Conservation (phyloP, 2,797 vertebrate species). For the Xyrichtys novacula region DNA sequence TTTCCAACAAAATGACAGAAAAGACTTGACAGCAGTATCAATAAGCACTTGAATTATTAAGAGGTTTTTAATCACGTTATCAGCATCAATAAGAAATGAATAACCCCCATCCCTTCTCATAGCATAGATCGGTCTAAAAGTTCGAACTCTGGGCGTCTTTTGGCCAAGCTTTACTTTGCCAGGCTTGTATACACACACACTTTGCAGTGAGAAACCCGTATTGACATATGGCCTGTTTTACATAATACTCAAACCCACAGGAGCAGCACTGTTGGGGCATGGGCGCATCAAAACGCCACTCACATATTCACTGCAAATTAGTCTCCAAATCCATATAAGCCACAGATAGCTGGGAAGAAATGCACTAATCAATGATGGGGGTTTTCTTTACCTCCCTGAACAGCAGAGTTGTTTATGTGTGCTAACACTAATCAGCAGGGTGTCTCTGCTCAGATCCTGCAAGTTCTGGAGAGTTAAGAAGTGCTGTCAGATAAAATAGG, state of each 20-base stretch:
- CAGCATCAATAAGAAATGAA: too few species aligned
- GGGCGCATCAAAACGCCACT: conserved; percentile 52
- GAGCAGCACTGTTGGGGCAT: conserved; percentile 37
- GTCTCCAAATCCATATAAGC: conserved; percentile 67
- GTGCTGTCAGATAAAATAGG: conserved; percentile 28
- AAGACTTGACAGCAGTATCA: too few species aligned
- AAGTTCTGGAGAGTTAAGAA: conserved; percentile 17
- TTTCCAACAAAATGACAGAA: too few species aligned
- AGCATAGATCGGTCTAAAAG: conserved; percentile 21
- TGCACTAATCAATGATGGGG: conserved; percentile 46
- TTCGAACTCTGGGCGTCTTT: conserved; percentile 24
- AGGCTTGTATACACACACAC: conserved; percentile 34
- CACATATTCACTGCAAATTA: conserved; percentile 70
- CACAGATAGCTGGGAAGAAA: conserved; percentile 55
- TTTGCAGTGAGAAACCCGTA: conserved; percentile 47
- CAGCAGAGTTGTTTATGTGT: conserved; percentile 42
- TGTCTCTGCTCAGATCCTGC: conserved; percentile 30
- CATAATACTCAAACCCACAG: conserved; percentile 59
- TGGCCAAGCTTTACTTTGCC: conserved; percentile 27
- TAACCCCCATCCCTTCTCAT: too few species aligned
- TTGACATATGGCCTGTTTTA: conserved; percentile 60
- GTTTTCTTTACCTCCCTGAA: conserved; percentile 46
- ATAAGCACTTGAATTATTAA: too few species aligned
- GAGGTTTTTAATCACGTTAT: too few species aligned
- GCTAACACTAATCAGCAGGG: conserved; percentile 42